A percentile compares a stretch with the other conserved stretches of the same genome.
Conservation (phyloP, 2,113 vertebrate species). For the Connochaetes taurinus region DNA sequence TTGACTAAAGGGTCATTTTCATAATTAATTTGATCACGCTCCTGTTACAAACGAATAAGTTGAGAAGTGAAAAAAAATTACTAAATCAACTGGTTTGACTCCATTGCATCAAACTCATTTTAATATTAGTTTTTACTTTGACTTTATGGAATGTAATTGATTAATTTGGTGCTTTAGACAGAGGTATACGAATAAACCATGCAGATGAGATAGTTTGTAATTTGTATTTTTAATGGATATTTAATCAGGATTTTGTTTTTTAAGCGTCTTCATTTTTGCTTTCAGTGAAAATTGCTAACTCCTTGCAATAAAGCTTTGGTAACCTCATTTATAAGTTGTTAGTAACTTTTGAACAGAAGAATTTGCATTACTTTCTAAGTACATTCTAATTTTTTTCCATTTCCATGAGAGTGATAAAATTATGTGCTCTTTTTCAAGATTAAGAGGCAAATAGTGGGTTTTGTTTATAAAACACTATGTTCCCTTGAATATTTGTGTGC, state of each 20-base stretch:
- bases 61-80: neutral
- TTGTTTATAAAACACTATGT: neutral
- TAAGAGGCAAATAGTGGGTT: neutral
- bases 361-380: neutral
- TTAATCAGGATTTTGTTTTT: neutral
- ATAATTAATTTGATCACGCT: neutral
- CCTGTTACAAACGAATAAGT: neutral
- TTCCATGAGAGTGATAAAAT: neutral
- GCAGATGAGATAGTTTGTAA: neutral
- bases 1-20: neutral
- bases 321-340: neutral
- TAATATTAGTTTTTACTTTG: neutral
- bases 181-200: neutral
- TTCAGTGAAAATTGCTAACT: neutral
- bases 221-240: neutral
- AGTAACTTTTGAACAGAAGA: neutral
- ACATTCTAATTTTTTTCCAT: neutral
- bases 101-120: neutral
- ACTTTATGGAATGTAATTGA: neutral
- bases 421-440: neutral
- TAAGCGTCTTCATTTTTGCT: neutral
- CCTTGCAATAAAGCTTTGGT: neutral
- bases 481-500: neutral
- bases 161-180: neutral
- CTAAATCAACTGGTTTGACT: neutral